A percentile compares a stretch with the other conserved stretches of the same genome.
phyloP scores from a whole-genome alignment of 2,888 invertebrate species.

The Sipha maydis region DNA sequence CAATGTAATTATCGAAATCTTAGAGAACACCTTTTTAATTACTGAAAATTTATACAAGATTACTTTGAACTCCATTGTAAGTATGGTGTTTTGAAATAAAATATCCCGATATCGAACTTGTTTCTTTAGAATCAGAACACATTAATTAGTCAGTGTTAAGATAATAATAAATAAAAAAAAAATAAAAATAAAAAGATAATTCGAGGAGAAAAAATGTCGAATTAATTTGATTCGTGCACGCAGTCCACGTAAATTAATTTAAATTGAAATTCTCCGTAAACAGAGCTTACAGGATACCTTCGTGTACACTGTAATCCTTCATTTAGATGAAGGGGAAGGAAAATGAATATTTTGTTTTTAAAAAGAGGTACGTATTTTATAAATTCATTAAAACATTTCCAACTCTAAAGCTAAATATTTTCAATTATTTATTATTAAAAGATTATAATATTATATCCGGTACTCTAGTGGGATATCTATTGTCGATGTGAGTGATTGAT shows the following conservation, averaged over 20 bases:
- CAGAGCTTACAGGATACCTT: slow-evolving; percentile 29
- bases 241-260: slow-evolving; percentile 53
- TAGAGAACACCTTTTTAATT: background rate
- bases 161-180: too few relatives aligned
- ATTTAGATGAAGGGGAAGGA: background rate
- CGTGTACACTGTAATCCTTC: slow-evolving; percentile 40
- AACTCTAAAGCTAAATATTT: background rate
- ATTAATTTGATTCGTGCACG: slow-evolving; percentile 43
- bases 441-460: background rate
- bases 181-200: slow-evolving; percentile 19
- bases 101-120: background rate
- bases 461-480: too few relatives aligned
- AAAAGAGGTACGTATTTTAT: slow-evolving; percentile 19
- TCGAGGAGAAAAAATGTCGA: slow-evolving; percentile 20
- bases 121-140: background rate
- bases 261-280: slow-evolving; percentile 48
- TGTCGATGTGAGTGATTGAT: too few relatives aligned
- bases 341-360: slow-evolving; percentile 23
- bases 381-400: background rate
- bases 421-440: slow-evolving; percentile 26
- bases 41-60: background rate
- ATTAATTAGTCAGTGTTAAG: slow-evolving; percentile 16
- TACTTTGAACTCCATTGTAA: slow-evolving; percentile 1
- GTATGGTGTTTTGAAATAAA: slow-evolving; percentile 23
- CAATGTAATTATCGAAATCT: background rate